phyloP scores from a whole-genome alignment of 2,797 vertebrate genomes.

The Falco naumanni region DNA sequence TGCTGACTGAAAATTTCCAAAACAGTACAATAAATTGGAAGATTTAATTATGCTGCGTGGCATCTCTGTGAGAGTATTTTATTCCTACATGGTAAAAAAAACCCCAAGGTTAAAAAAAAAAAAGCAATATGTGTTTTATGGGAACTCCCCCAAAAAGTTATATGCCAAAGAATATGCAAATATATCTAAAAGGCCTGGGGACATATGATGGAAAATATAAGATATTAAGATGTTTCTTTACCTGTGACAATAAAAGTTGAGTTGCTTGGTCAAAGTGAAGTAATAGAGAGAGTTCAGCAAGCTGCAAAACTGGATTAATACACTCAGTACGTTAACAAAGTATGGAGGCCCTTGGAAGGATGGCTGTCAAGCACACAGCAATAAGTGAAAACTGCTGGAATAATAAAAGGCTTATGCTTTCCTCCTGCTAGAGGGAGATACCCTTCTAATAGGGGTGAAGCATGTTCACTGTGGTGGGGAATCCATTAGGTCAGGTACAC shows the following conservation, averaged over 20 bases:
- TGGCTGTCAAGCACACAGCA: neutral
- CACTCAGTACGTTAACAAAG: neutral
- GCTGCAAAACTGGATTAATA: neutral
- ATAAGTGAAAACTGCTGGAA: neutral
- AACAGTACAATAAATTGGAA: neutral
- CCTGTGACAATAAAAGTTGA: neutral
- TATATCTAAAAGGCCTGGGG: neutral
- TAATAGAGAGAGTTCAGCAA: neutral
- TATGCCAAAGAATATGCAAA: neutral
- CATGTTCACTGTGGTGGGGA: neutral
- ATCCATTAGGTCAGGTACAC: neutral
- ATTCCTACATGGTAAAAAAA: neutral
- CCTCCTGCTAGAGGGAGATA: neutral
- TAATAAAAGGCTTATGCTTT: neutral
- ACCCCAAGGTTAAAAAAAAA: neutral
- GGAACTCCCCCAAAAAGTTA: neutral
- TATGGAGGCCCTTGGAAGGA: neutral
- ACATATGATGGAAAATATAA: neutral
- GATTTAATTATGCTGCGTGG: neutral
- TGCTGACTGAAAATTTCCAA: neutral
- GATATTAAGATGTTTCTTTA: neutral
- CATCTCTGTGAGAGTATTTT: neutral
- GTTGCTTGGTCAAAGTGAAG: neutral
- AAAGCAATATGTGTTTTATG: neutral
- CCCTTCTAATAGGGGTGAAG: neutral